phyloP scores from a whole-genome alignment of 2,797 vertebrate genomes.

The Sebastiscus albofasciatus region DNA sequence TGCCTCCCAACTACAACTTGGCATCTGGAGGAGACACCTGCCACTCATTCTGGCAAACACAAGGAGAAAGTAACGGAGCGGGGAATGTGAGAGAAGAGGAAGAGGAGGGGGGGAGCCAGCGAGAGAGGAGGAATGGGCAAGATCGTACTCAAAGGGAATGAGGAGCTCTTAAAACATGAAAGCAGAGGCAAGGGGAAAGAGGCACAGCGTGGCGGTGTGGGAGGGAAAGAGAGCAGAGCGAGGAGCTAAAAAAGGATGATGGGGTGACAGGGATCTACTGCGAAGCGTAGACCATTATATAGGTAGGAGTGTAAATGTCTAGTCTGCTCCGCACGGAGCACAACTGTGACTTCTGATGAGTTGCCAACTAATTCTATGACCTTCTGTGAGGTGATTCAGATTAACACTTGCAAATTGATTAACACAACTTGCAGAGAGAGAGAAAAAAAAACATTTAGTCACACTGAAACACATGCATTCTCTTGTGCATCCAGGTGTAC shows the following conservation, averaged over 20 bases:
- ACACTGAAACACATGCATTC: neutral
- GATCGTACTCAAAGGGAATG: conserved; percentile 61
- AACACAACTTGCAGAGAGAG: neutral
- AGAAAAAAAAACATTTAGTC: neutral
- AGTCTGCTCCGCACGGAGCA: conserved; percentile 41
- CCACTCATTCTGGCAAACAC: conserved; percentile 63
- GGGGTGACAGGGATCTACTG: conserved; percentile 57
- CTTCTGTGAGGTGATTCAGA: conserved; percentile 37
- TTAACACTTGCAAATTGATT: conserved; percentile 44
- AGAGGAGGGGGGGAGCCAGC: conserved; percentile 1
- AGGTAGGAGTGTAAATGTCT: conserved; percentile 55
- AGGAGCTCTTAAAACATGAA: conserved; percentile 73
- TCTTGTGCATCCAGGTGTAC: conserved; percentile 1
- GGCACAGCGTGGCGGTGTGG: conserved; percentile 54
- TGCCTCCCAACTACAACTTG: conserved; percentile 54
- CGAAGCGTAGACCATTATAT: conserved; percentile 48
- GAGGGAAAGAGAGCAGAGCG: conserved; percentile 53
- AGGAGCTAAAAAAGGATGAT: conserved; percentile 65
- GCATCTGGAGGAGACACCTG: conserved; percentile 70
- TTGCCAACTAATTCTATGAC: conserved; percentile 28
- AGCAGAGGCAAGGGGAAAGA: conserved; percentile 53
- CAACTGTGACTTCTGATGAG: conserved; percentile 29
- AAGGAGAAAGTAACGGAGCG: conserved; percentile 28
- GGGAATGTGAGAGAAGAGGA: conserved; percentile 17
- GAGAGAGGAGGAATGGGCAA: conserved; percentile 46